Conservation (phyloP, 2,888 invertebrate genomes). For the Seira musarum region DNA sequence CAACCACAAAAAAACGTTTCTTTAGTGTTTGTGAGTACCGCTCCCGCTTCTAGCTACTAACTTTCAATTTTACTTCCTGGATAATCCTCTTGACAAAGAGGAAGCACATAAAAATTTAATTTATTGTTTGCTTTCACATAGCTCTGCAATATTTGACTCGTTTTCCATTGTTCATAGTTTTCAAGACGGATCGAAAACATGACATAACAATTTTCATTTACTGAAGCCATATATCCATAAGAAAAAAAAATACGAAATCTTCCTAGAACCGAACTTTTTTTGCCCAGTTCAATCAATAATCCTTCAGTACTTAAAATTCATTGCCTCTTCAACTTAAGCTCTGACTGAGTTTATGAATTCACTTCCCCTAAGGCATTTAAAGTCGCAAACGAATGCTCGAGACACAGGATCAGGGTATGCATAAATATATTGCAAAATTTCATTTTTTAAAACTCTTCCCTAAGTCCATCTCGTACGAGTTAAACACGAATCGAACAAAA, state of each 20-base stretch:
- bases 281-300: too few species aligned
- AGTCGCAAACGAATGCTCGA: too few species aligned
- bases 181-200: background rate
- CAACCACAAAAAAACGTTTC: background rate
- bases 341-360: too few species aligned
- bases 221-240: too few species aligned
- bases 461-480: background rate
- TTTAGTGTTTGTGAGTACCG: background rate
- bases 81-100: conserved; percentile 32
- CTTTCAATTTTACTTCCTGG: conserved; percentile 48
- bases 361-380: too few species aligned
- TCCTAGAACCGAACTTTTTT: background rate
- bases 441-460: background rate
- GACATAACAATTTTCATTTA: too few species aligned
- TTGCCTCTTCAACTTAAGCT: too few species aligned
- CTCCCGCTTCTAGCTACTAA: background rate
- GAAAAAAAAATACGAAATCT: background rate
- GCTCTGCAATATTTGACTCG: background rate
- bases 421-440: conserved; percentile 2
- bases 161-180: background rate
- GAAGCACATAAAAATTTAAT: conserved; percentile 28
- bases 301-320: too few species aligned
- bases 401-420: too few species aligned
- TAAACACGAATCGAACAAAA: background rate
- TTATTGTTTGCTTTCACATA: conserved; percentile 47